Percentiles rank a stretch among this genome's conserved stretches.
Evolutionary conservation across 2,888 invertebrate species (phyloP).

Genomic region (Alsophila aescularia): DNA sequence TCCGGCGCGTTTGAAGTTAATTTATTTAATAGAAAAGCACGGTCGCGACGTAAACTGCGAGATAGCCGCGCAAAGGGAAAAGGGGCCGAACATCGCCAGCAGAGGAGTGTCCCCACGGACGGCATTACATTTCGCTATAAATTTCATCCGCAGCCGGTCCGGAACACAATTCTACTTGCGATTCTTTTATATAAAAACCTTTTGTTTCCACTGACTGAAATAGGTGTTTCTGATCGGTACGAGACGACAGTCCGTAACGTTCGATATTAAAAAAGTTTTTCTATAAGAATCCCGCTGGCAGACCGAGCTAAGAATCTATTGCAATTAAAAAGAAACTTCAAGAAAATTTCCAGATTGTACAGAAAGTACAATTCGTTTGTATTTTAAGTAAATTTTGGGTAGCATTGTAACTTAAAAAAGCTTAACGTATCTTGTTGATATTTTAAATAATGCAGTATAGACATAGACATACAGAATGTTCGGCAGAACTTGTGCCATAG

Average conservation of each 20-base stretch:
- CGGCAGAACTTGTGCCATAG: too few species aligned
- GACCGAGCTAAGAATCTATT: constrained; percentile 58
- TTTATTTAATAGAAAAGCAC: constrained; percentile 55
- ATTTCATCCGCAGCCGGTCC: constrained; percentile 62
- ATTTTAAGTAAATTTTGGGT: constrained; percentile 6
- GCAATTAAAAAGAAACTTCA: constrained; percentile 61
- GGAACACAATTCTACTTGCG: constrained; percentile 61
- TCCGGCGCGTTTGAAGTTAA: constrained; percentile 42
- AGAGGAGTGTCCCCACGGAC: constrained; percentile 55
- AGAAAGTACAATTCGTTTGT: constrained; percentile 35
- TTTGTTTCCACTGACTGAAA: constrained; percentile 68
- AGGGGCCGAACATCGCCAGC: constrained; percentile 45
- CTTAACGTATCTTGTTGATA: background rate
- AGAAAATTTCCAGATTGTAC: constrained; percentile 44
- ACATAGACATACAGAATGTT: too few species aligned
- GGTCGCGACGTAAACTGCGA: constrained; percentile 48
- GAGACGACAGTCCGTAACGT: constrained; percentile 67
- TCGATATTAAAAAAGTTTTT: constrained; percentile 82
- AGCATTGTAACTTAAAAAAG: background rate
- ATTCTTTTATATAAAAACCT: constrained; percentile 69
- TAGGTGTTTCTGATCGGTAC: constrained; percentile 70
- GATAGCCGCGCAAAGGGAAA: constrained; percentile 49
- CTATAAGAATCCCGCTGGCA: constrained; percentile 59
- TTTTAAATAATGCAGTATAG: background rate
- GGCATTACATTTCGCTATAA: constrained; percentile 69